Percentiles rank a stretch among this genome's conserved stretches.
These are phyloP conservation scores for Tetragonisca angustula DNA, from an alignment of 2,888 invertebrate genomes.

Conservation along the genomic window DNA sequence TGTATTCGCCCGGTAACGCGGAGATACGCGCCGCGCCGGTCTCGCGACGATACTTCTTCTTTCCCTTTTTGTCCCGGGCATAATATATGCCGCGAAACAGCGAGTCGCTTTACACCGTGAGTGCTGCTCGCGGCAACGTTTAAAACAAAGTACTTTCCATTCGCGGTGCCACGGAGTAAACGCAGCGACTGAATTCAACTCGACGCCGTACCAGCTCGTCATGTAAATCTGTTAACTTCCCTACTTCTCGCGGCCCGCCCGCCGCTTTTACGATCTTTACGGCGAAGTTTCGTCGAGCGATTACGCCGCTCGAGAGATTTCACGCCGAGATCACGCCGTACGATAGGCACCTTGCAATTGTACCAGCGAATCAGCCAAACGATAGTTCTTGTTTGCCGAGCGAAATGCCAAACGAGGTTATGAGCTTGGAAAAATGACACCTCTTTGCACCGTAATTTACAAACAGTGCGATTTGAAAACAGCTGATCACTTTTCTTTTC, in stretches of 20 bases:
- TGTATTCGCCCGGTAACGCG: slow-evolving; percentile 30
- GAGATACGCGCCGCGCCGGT: slow-evolving; percentile 3
- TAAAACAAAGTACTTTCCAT: slow-evolving; percentile 60
- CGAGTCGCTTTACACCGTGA: slow-evolving; percentile 26
- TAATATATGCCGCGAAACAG: slow-evolving; percentile 42
- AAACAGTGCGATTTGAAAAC: not conserved
- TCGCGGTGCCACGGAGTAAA: slow-evolving; percentile 42
- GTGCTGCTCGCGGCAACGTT: slow-evolving; percentile 49
- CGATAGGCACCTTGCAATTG: slow-evolving; percentile 1
- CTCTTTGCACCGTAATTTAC: not conserved
- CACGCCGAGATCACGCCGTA: slow-evolving; percentile 21
- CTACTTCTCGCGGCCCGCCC: not conserved
- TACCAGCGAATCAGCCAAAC: not conserved
- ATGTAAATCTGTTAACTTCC: slow-evolving; percentile 59
- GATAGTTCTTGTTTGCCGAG: not conserved
- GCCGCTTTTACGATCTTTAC: slow-evolving; percentile 39
- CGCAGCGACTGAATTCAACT: slow-evolving; percentile 52
- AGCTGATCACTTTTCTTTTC: not conserved
- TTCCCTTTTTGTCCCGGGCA: not conserved
- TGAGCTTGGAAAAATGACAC: not conserved
- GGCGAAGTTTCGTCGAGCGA: slow-evolving; percentile 43
- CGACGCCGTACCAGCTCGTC: slow-evolving; percentile 26
- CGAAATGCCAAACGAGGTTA: not conserved
- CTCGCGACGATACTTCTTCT: slow-evolving; percentile 24
- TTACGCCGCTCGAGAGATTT: slow-evolving; percentile 13